phyloP scores from a whole-genome alignment of 2,113 vertebrate genomes.

The Chaetorhynchus papuensis region DNA sequence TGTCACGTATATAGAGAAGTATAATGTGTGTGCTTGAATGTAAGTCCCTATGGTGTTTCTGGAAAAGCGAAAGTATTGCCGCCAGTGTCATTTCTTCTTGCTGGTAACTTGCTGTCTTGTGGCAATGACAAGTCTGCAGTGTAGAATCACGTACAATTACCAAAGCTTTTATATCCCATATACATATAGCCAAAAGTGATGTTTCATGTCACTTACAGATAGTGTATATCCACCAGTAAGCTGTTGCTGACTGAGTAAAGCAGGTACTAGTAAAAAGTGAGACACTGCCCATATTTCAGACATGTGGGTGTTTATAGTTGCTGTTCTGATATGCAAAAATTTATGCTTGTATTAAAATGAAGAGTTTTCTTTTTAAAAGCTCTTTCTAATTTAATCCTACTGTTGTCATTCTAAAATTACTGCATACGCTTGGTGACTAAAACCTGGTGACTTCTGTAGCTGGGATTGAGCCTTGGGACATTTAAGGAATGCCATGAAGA shows the following conservation, averaged over 20 bases:
- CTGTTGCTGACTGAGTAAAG: not conserved
- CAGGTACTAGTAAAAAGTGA: constrained; percentile 41
- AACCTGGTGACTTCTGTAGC: constrained; percentile 13
- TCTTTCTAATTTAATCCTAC: constrained; percentile 12
- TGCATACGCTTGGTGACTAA: not conserved
- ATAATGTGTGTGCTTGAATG: constrained; percentile 47
- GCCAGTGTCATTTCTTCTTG: constrained; percentile 23
- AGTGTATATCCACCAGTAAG: not conserved
- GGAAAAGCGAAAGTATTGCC: constrained; percentile 21
- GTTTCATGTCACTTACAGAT: constrained; percentile 27
- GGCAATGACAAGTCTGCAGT: constrained; percentile 48
- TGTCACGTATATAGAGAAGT: not conserved
- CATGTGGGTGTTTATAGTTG: constrained; percentile 26
- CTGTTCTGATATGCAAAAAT: constrained; percentile 31
- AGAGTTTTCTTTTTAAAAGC: not conserved
- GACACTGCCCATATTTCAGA: not conserved
- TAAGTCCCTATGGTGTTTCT: constrained; percentile 19
- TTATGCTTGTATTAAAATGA: constrained; percentile 22
- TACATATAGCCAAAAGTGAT: constrained; percentile 36
- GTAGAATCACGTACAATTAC: constrained; percentile 50
- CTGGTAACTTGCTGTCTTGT: constrained; percentile 55
- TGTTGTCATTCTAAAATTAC: not conserved
- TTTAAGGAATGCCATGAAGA: constrained; percentile 1
- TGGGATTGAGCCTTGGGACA: constrained; percentile 1
- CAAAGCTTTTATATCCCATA: constrained; percentile 71